Base-by-base conservation (phyloP, 2,888 invertebrate species). In the Orthosia gothica region DNA sequence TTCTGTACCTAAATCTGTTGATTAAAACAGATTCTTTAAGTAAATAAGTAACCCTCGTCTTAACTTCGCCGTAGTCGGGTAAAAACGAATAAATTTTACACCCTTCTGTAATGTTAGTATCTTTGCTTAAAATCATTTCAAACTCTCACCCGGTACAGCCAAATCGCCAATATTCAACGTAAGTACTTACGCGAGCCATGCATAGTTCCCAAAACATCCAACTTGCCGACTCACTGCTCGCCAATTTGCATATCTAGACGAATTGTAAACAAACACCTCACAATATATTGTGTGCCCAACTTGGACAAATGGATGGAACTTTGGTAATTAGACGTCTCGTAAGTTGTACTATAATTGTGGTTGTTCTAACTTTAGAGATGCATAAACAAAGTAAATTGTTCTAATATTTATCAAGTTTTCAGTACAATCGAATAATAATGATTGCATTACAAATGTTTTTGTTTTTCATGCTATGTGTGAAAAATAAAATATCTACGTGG, bases 201-300 rank as follows among this genome's bases (percentile, higher is more conserved):
- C 76, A 69, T 83, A 82, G 77, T 87, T 85, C 61, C 58, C 67
- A 20, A 68, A 75, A 82, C 78, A 81, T 80, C 79, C 62, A 82
- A 82, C 66, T 79, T 79, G 85, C 76, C 72, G 78, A 81, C 81
- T 84, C 83, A 83, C 81, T 70, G 76, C 49, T 59, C 73, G 57
- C 71, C 72, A 81, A 82, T 85, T 86, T 86, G 79, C 79, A 87
- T 87, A 79, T 76, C 69, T 69, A 77, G 65, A 74, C 71, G 69
- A 72, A 79, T 57, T 52, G 66, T 76, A 76, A 79, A 70, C 67
- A 75, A 72, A 70, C 63, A 70, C 79, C 63, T 59, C 32, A 79
- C 66, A 67, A 63, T 79, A 71, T 62, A 75, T 66, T 70, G 58
- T 82, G 45, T 47, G 55, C 32, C 15, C 54, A 65, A 82, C 26